phyloP scores from a whole-genome alignment of 2,113 vertebrate species.

The Scolopax mira region DNA sequence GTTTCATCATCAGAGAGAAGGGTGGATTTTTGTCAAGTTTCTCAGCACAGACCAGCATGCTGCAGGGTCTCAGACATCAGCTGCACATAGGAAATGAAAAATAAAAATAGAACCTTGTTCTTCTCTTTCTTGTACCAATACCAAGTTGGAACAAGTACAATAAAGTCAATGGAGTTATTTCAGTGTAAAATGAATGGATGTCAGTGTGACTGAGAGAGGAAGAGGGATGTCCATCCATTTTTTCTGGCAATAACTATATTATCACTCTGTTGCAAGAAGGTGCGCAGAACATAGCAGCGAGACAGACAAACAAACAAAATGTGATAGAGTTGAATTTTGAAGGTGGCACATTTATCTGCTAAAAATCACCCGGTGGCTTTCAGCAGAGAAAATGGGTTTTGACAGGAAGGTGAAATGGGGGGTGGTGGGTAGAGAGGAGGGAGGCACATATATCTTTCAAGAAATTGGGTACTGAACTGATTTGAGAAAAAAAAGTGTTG shows the following conservation, averaged over 20 bases:
- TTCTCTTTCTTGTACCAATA: conserved; percentile 45
- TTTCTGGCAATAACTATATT: conserved; percentile 53
- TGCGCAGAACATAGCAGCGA: background rate
- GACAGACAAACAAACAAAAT: conserved; percentile 28
- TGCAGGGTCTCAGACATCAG: conserved; percentile 13
- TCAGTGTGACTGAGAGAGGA: conserved; percentile 40
- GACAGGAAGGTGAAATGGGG: background rate
- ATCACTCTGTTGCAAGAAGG: conserved; percentile 31
- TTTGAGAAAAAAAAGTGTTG: background rate
- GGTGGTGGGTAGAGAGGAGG: no score
- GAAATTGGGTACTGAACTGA: background rate
- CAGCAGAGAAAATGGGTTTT: conserved; percentile 6
- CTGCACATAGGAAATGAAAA: conserved; percentile 58
- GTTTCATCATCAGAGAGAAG: conserved; percentile 22
- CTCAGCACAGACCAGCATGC: background rate
- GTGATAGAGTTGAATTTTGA: conserved; percentile 18
- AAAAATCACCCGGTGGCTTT: conserved; percentile 38
- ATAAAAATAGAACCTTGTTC: conserved; percentile 54
- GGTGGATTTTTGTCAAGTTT: conserved; percentile 1
- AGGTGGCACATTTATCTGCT: conserved; percentile 21
- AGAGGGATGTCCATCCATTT: conserved; percentile 28
- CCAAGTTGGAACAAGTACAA: conserved; percentile 54
- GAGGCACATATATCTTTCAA: background rate
- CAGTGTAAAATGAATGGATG: conserved; percentile 58
- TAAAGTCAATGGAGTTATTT: conserved; percentile 66